phyloP scores from a whole-genome alignment of 1,140 invertebrate species.

The Cyphomyrmex costatus region DNA sequence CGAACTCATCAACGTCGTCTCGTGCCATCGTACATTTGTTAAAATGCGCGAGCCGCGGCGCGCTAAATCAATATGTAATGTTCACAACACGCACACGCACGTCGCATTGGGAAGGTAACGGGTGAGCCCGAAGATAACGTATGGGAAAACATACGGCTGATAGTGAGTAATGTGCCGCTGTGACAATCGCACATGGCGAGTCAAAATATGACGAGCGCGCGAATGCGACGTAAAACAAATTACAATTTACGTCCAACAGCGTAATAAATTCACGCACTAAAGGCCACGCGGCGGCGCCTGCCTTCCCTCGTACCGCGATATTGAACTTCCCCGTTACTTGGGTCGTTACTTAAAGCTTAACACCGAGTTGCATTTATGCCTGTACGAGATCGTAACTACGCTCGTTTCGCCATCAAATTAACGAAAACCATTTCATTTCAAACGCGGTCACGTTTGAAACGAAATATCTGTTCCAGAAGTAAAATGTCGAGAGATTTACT shows the following conservation, averaged over 20 bases:
- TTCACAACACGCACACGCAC: not conserved
- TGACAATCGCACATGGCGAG: slow-evolving; percentile 43
- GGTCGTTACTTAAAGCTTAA: slow-evolving; percentile 34
- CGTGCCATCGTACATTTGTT: slow-evolving; percentile 12
- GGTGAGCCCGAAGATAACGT: not conserved
- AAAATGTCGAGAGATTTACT: not conserved
- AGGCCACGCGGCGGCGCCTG: slow-evolving; percentile 11
- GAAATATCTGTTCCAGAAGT: not conserved
- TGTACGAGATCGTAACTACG: not conserved
- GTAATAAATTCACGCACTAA: slow-evolving; percentile 53
- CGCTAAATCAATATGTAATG: slow-evolving; percentile 24
- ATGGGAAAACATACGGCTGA: slow-evolving; percentile 36
- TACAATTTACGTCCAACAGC: slow-evolving; percentile 25
- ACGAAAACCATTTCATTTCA: not conserved
- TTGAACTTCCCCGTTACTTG: slow-evolving; percentile 21
- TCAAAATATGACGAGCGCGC: slow-evolving; percentile 43
- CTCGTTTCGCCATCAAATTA: slow-evolving; percentile 1
- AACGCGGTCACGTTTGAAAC: not conserved
- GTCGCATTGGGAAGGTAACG: slow-evolving; percentile 11
- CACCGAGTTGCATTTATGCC: slow-evolving; percentile 18
- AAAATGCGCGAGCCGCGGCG: not conserved
- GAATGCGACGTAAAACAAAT: slow-evolving; percentile 46
- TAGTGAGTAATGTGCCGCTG: slow-evolving; percentile 46
- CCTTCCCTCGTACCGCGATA: not conserved
- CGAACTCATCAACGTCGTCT: not conserved